Percentiles rank a stretch among this genome's conserved stretches.
Evolutionary conservation across 2,888 invertebrate species (phyloP).

Genomic region (Heteromurus nitidus): DNA sequence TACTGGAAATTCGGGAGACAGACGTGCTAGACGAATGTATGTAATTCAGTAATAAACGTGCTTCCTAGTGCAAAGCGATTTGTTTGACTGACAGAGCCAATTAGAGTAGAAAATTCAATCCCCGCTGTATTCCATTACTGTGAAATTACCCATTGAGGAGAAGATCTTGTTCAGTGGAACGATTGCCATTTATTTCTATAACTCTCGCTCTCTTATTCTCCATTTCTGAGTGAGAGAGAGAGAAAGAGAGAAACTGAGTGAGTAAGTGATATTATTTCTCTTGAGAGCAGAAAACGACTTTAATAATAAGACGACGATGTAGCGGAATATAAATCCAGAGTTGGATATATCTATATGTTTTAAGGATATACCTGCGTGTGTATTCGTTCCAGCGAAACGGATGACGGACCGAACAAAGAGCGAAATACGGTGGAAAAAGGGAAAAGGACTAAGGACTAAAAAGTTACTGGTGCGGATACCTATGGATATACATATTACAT

Average conservation of each 20-base stretch:
- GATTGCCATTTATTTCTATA: slow-evolving; percentile 74
- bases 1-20: too few species aligned
- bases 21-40: background rate
- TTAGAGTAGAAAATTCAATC: slow-evolving; percentile 74
- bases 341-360: background rate
- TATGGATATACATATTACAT: background rate
- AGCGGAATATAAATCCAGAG: slow-evolving; percentile 3
- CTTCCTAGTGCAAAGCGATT: slow-evolving; percentile 71
- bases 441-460: slow-evolving; percentile 20
- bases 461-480: slow-evolving; percentile 48
- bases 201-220: slow-evolving; percentile 68
- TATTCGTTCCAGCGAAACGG: background rate
- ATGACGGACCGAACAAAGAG: slow-evolving; percentile 57
- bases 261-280: slow-evolving; percentile 63
- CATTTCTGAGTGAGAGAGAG: slow-evolving; percentile 54
- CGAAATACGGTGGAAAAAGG: slow-evolving; percentile 51
- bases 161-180: slow-evolving; percentile 73
- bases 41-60: slow-evolving; percentile 44
- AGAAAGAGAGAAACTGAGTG: too few species aligned
- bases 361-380: too few species aligned
- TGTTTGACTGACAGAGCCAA: slow-evolving; percentile 75
- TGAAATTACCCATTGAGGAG: slow-evolving; percentile 74
- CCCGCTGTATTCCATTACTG: slow-evolving; percentile 74
- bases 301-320: slow-evolving; percentile 44
- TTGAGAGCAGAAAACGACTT: slow-evolving; percentile 52